Base-by-base conservation (phyloP, 2,113 vertebrate species). In the Coregonus clupeaformis region DNA sequence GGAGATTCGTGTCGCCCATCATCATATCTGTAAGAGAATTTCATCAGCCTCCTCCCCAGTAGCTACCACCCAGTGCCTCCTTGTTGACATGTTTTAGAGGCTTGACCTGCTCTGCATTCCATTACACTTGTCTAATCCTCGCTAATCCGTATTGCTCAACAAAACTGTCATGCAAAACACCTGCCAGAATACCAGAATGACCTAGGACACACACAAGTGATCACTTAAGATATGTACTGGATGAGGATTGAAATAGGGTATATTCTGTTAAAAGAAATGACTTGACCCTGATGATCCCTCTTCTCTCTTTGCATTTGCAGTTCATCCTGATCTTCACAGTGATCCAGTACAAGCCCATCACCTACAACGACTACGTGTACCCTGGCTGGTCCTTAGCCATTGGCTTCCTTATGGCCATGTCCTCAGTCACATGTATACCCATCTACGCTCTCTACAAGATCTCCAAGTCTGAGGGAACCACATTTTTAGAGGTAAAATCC, bases 241-340 rank as follows among this genome's bases (percentile, higher is more conserved):
- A 16, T 52, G 49, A 16, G 36, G 36, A 11, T 42, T 42, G 36
- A 42, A 11, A 52, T 52, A 52, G 3, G 16, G 16, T 52, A 18
- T 18, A 52, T 52, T 52, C 49, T 52, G 36, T 11, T 42, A 2
- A 42, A 42, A 12, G 2, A 1, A 42, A 42, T 42, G 14, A 30
- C 63, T 29, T 30, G 12, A 16, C 49, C 12, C 49, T 18, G 16
- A 16, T 52, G 14, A 52, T 16, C 49, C 16, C 49, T 42, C 36
- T 42, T 9, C 9, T 12, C 49, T 52, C 49, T 52, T 42, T 42
- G 36, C 0, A 18, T 49, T 36, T 82, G 47, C 83, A 99, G 98
- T 99, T 98, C 90, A 99, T 99, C 87, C 92, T 99, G 88, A 88
- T 99, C 85, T 99, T 99, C 92, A 97, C 97, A 1, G 97, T 99